Evolutionary conservation across 2,888 invertebrate genomes (phyloP), one percentile per base, ranked within the genome.

Genomic region (Pasiphila rectangulata): DNA sequence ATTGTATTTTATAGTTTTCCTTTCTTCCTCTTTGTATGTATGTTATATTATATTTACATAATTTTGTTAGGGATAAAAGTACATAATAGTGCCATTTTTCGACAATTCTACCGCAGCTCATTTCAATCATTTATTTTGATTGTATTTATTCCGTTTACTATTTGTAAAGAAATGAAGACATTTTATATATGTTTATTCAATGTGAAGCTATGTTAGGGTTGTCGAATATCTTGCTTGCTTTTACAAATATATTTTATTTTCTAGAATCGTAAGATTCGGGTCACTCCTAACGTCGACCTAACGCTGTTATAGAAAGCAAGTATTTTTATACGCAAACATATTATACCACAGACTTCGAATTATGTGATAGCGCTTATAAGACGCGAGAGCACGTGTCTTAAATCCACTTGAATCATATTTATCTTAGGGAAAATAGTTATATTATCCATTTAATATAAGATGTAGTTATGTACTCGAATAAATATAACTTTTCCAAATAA

Each of bases 401-500:
- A 72, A 78, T 77, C 72, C 77, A 76, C 79, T 77, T 79, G 79
- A 77, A 81, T 74, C 81, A 83, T 87, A 87, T 88, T 87, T 87
- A 87, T 86, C 84, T 72, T 69, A 81, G 82, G 83, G 81, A 83
- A 81, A 76, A 84, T 87, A 86, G 83, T 80, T 83, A 84, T 83
- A 83, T 82, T 84, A 83, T 86, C 80, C 81, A 84, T 84, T 83
- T 84, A 81, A 83, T 80, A 81, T 89, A 89, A 88, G 88, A 77
- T 88, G 88, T 89, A 89, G 88, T 87, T 89, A 89, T 89, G 84
- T 89, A 89, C 89, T 89, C 88, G 87, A 89, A 89, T 89, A 89
- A 89, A 89, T 88, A 84, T 88, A 86, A 88, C 84, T 87, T 88
- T 88, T 88, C 81, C 82, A 81, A 82, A 75, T 68, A 53, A 53